Evolutionary conservation across 2,797 vertebrate species (phyloP).

Genomic region (Cheirogaleus major): DNA sequence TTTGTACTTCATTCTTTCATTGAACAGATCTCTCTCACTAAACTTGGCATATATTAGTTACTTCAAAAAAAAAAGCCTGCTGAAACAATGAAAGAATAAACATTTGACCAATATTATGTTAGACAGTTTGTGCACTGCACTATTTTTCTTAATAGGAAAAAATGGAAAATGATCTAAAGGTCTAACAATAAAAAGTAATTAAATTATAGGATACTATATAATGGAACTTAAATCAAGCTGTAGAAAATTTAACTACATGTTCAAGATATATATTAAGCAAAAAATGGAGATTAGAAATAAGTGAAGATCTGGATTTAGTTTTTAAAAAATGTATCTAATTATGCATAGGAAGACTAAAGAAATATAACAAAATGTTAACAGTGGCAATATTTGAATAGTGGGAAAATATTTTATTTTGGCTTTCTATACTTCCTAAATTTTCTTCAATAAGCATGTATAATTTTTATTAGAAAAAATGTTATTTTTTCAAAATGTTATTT

Average conservation of each 20-base stretch:
- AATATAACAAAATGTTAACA: not conserved
- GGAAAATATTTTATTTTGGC: not conserved
- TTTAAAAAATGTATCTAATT: not conserved
- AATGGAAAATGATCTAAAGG: not conserved
- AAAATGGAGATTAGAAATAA: slow-evolving; percentile 13
- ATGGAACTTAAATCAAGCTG: not conserved
- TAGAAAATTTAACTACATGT: not conserved
- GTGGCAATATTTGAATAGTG: not conserved
- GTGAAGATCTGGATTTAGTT: not conserved
- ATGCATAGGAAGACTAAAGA: not conserved
- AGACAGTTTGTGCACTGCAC: not conserved
- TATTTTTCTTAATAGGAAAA: slow-evolving; percentile 40
- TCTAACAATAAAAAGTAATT: slow-evolving; percentile 14
- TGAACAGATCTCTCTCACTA: slow-evolving; percentile 22
- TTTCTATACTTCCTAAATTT: not conserved
- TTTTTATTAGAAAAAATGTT: not conserved
- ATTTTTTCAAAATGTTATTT: too few species aligned
- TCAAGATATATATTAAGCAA: not conserved
- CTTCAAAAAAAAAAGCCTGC: not conserved
- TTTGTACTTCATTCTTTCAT: not conserved
- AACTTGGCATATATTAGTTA: not conserved
- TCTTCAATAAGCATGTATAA: not conserved
- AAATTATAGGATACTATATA: not conserved
- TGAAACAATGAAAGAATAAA: not conserved
- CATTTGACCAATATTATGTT: not conserved